Evolutionary conservation across 2,113 vertebrate species (phyloP).

Genomic region (Oryzias javanicus): DNA sequence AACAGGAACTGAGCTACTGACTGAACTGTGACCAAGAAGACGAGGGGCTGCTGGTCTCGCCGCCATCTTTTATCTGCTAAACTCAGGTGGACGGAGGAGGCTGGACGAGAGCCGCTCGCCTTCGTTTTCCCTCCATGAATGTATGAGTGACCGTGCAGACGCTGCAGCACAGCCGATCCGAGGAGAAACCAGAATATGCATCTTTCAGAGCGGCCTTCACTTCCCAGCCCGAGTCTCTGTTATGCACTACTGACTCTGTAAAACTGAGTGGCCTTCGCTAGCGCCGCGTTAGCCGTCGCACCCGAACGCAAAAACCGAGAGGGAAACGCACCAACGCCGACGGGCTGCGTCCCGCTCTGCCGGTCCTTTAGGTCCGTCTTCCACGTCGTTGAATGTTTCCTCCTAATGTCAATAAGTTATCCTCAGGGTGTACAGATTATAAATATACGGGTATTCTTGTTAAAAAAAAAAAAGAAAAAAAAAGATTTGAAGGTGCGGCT

Average conservation of each 20-base stretch:
- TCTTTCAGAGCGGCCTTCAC: conserved; percentile 61
- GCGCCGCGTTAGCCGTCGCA: conserved; percentile 40
- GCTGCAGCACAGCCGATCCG: conserved; percentile 30
- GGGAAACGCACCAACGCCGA: background rate
- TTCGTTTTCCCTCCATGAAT: conserved; percentile 68
- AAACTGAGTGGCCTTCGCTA: conserved; percentile 71
- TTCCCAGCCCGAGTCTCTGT: too few relatives aligned
- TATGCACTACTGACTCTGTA: conserved; percentile 68
- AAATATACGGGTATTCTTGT: conserved; percentile 79
- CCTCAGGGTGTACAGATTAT: conserved; percentile 79
- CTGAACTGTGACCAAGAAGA: conserved; percentile 9
- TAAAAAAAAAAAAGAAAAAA: background rate
- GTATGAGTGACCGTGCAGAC: conserved; percentile 66
- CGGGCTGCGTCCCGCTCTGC: conserved; percentile 10
- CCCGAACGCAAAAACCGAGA: conserved; percentile 31
- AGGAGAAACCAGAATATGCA: conserved; percentile 46
- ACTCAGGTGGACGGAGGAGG: conserved; percentile 75
- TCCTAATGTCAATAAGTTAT: conserved; percentile 46
- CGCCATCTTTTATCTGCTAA: conserved; percentile 46
- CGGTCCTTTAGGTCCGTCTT: conserved; percentile 28
- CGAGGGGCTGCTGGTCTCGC: conserved; percentile 14
- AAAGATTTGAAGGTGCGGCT: conserved; percentile 49
- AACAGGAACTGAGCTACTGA: conserved; percentile 16
- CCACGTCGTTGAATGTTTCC: conserved; percentile 42
- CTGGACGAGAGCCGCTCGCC: conserved; percentile 59